These are phyloP conservation scores for Colaptes auratus DNA, from an alignment of 2,113 vertebrate species.

Conservation along the genomic window DNA sequence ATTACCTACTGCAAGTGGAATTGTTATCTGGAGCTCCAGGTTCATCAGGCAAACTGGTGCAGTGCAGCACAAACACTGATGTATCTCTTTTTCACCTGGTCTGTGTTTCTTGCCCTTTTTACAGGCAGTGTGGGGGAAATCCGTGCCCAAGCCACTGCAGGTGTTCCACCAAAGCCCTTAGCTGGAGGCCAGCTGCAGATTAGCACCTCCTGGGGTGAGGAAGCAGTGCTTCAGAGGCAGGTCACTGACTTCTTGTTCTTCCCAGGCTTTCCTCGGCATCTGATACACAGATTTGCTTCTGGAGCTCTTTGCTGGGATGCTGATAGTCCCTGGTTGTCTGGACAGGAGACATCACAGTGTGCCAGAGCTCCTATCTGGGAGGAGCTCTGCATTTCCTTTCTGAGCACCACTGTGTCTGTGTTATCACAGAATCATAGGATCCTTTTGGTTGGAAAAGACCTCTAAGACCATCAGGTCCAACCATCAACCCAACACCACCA, in stretches of 20 bases:
- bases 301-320: not conserved
- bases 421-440: too few relatives aligned
- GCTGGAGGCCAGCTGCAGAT: not conserved
- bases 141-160: not conserved
- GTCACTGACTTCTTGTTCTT: not conserved
- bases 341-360: not conserved
- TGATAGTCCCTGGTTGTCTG: not conserved
- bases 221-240: not conserved
- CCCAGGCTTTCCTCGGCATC: not conserved
- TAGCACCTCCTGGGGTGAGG: not conserved
- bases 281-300: not conserved
- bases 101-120: not conserved
- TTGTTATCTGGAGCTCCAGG: conserved; percentile 29
- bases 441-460: too few relatives aligned
- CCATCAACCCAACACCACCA: too few relatives aligned
- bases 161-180: not conserved
- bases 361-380: not conserved
- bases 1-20: not conserved
- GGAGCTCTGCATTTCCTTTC: not conserved
- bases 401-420: not conserved
- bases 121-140: not conserved
- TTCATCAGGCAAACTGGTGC: conserved; percentile 33
- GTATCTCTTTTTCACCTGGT: not conserved
- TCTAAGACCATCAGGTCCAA: too few relatives aligned
- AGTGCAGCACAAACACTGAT: not conserved